These are phyloP conservation scores for Epirrita christyi DNA, from an alignment of 2,888 invertebrate genomes.

Conservation along the genomic window DNA sequence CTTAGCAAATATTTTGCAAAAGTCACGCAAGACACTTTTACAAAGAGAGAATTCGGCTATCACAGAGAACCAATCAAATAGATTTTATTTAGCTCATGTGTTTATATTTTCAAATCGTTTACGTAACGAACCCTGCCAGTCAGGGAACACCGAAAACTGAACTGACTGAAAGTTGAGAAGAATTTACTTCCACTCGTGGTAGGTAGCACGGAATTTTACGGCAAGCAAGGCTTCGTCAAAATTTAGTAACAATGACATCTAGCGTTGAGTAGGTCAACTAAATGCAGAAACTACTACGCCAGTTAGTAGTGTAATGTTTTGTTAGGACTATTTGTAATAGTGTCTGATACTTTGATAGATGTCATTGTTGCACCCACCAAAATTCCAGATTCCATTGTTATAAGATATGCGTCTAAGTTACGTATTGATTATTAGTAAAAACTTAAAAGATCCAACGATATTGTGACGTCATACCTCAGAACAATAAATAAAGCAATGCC, in stretches of 20 bases:
- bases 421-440: no score
- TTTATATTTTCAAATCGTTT: conserved; percentile 61
- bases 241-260: conserved; percentile 47
- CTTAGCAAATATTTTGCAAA: conserved; percentile 6
- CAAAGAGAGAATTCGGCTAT: conserved; percentile 1
- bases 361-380: not conserved
- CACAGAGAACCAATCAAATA: not conserved
- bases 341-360: no score
- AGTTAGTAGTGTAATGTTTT: no score
- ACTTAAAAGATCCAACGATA: no score
- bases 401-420: no score
- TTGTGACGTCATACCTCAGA: no score
- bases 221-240: conserved; percentile 13
- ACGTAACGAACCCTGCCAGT: conserved; percentile 73
- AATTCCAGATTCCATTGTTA: no score
- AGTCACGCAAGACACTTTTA: not conserved
- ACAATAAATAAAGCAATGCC: no score
- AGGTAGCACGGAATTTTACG: conserved; percentile 14
- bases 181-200: conserved; percentile 35
- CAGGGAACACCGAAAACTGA: conserved; percentile 76
- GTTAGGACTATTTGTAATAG: not conserved
- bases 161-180: conserved; percentile 64
- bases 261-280: conserved; percentile 51
- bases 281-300: not conserved
- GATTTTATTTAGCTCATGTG: not conserved